Evolutionary conservation across 2,888 invertebrate genomes (phyloP).

Genomic region (Hecatera dysodea): DNA sequence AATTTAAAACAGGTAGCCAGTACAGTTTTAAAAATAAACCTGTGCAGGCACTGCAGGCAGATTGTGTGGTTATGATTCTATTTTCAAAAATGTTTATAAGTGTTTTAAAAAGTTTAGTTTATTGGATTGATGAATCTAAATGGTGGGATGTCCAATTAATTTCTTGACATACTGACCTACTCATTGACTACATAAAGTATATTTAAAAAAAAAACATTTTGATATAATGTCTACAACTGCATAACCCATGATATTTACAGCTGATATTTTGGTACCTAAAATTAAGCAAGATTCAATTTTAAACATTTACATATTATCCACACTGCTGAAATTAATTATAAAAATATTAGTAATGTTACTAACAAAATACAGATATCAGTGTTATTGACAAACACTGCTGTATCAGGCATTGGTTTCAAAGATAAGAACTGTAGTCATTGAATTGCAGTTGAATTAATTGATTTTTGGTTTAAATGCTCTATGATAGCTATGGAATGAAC

Average conservation of each 20-base stretch:
- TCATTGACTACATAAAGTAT: too few species aligned
- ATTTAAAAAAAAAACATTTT: too few species aligned
- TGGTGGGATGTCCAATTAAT: too few species aligned
- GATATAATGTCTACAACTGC: too few species aligned
- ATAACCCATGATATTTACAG: too few species aligned
- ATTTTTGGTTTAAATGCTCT: background rate
- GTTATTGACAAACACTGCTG: conserved; percentile 22
- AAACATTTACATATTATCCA: background rate
- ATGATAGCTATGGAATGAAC: background rate
- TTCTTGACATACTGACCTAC: too few species aligned
- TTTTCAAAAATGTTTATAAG: background rate
- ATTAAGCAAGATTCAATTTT: too few species aligned
- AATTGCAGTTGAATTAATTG: conserved; percentile 20
- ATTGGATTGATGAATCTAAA: too few species aligned
- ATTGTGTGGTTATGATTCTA: background rate
- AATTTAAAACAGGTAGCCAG: background rate
- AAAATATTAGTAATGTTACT: conserved; percentile 8
- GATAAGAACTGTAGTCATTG: conserved; percentile 36
- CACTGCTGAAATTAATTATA: background rate
- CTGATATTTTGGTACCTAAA: too few species aligned
- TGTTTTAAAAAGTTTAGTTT: too few species aligned
- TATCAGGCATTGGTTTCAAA: conserved; percentile 36
- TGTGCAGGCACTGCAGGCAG: background rate
- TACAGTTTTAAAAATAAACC: background rate
- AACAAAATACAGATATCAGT: conserved; percentile 30